Evolutionary conservation across 2,888 invertebrate species (phyloP).

Genomic region (Crepidodera aurea): DNA sequence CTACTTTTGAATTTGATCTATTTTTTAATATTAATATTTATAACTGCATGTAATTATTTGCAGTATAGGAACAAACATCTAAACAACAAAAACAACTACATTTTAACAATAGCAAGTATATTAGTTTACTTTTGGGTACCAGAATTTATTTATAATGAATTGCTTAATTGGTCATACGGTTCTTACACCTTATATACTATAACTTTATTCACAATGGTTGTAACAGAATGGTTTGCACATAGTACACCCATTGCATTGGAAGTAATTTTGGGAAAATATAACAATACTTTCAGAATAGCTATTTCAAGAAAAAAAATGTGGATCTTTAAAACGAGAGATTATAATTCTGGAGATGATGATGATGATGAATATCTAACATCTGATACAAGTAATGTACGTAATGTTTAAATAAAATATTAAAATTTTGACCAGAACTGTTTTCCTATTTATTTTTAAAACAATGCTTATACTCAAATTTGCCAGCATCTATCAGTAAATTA

Average conservation of each 20-base stretch:
- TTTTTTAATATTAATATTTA: background rate
- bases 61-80: background rate
- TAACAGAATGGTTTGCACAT: conserved; percentile 12
- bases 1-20: too few species aligned
- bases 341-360: background rate
- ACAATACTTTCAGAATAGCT: background rate
- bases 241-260: background rate
- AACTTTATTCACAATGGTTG: background rate
- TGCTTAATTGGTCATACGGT: background rate
- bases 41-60: background rate
- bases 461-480: too few species aligned
- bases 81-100: background rate
- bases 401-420: too few species aligned
- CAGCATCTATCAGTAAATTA: too few species aligned
- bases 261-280: background rate
- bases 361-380: background rate
- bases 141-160: background rate
- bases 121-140: conserved; percentile 15
- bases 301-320: background rate
- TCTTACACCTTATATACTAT: background rate
- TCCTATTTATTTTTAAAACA: too few species aligned
- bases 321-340: background rate
- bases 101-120: background rate
- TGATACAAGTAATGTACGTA: too few species aligned
- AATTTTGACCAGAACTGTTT: too few species aligned